Evolutionary conservation across 2,888 invertebrate genomes (phyloP).

Genomic region (Andrena dorsata): DNA sequence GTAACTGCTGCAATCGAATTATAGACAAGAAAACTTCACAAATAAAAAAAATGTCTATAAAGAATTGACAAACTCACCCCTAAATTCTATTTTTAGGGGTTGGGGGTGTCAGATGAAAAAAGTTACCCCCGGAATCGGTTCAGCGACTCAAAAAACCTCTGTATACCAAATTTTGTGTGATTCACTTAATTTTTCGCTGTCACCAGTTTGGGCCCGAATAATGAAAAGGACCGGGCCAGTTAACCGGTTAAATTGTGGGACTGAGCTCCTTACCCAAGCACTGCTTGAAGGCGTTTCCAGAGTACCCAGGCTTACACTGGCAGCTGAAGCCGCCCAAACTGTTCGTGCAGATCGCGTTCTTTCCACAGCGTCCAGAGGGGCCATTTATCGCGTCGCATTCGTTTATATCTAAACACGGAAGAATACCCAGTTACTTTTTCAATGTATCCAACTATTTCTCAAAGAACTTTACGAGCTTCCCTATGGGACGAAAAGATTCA

Average conservation of each 20-base stretch:
- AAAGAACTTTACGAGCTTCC: neutral
- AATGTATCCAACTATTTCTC: neutral
- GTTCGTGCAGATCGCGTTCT: slow-evolving; percentile 93
- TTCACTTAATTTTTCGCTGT: no score
- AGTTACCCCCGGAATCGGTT: no score
- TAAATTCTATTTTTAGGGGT: no score
- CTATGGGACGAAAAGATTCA: neutral
- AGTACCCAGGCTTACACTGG: slow-evolving; percentile 93
- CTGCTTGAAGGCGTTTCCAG: slow-evolving; percentile 93
- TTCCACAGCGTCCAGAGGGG: slow-evolving; percentile 93
- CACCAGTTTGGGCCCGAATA: no score
- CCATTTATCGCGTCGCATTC: slow-evolving; percentile 94
- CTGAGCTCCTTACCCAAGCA: slow-evolving; percentile 87
- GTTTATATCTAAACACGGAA: slow-evolving; percentile 90
- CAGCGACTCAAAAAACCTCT: no score
- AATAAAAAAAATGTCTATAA: no score
- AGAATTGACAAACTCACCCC: no score
- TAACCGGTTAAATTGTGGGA: neutral
- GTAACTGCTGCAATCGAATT: no score
- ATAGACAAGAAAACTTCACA: no score
- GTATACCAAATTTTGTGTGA: no score
- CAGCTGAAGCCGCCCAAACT: slow-evolving; percentile 92
- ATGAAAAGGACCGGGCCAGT: no score
- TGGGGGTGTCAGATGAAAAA: no score
- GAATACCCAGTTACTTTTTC: neutral